Evolutionary conservation across 2,888 invertebrate species (phyloP).

Genomic region (Alloscopus bannaensis): DNA sequence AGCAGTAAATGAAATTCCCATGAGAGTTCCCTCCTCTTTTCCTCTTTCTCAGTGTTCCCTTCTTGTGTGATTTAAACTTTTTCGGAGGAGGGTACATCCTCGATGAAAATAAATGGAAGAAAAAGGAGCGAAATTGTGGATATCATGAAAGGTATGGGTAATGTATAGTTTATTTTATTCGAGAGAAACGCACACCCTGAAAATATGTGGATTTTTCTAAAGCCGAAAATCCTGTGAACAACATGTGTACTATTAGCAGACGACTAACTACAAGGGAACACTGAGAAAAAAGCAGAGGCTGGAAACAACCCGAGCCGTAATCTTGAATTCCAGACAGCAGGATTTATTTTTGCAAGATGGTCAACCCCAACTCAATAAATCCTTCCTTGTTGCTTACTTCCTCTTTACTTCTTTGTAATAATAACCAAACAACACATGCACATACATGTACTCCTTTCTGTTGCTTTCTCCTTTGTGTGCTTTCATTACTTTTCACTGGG

Average conservation of each 20-base stretch:
- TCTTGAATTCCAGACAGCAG: slow-evolving; percentile 45
- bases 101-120: slow-evolving; percentile 37
- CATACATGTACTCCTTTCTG: not conserved
- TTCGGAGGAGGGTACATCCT: not conserved
- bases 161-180: slow-evolving; percentile 35
- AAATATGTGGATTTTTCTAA: not conserved
- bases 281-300: not conserved
- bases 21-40: slow-evolving; percentile 6
- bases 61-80: slow-evolving; percentile 36
- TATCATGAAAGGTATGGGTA: slow-evolving; percentile 17
- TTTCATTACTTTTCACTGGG: too few species aligned
- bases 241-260: slow-evolving; percentile 26
- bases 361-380: slow-evolving; percentile 64
- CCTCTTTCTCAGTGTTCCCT: too few species aligned
- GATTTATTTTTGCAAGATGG: slow-evolving; percentile 64
- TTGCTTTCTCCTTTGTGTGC: not conserved
- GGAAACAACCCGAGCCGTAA: slow-evolving; percentile 37
- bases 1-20: slow-evolving; percentile 34
- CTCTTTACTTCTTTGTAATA: slow-evolving; percentile 21
- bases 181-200: not conserved
- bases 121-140: not conserved
- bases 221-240: slow-evolving; percentile 29
- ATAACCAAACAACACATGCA: not conserved
- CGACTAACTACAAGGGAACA: slow-evolving; percentile 11
- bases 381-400: slow-evolving; percentile 38